Percentiles rank a stretch among this genome's conserved stretches.
Conservation (phyloP, 2,888 invertebrate genomes). For the Dolichomitus sp. region DNA sequence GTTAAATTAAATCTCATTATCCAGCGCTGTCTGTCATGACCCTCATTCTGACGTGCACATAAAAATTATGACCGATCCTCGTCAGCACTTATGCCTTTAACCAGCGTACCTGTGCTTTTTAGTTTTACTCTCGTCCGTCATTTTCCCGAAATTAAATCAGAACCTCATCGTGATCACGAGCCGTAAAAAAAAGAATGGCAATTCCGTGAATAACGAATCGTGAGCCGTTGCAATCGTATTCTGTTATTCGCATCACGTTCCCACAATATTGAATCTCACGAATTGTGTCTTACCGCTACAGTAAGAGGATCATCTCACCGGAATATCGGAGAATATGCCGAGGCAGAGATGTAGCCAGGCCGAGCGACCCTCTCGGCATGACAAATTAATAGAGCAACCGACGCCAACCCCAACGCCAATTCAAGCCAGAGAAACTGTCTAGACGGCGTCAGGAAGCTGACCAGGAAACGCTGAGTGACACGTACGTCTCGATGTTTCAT, state of each 20-base stretch:
- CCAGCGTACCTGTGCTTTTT: constrained; percentile 32
- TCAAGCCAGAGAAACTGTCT: constrained; percentile 43
- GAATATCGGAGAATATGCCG: constrained; percentile 53
- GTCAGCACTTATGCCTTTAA: background rate
- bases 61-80: constrained; percentile 63
- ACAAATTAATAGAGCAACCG: constrained; percentile 58
- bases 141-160: constrained; percentile 34
- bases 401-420: constrained; percentile 55
- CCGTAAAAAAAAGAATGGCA: constrained; percentile 18
- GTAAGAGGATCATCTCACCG: constrained; percentile 58
- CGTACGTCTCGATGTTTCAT: constrained; percentile 55
- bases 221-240: constrained; percentile 68
- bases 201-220: constrained; percentile 76
- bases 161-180: constrained; percentile 19
- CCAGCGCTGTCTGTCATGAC: constrained; percentile 41
- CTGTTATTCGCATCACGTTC: constrained; percentile 81
- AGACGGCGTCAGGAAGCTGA: constrained; percentile 53
- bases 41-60: constrained; percentile 27
- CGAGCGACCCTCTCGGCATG: constrained; percentile 36
- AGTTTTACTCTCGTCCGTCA: constrained; percentile 18
- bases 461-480: constrained; percentile 49
- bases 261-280: constrained; percentile 81
- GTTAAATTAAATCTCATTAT: constrained; percentile 66
- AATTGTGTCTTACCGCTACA: constrained; percentile 74
- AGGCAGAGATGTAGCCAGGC: constrained; percentile 9